These are phyloP conservation scores for Lagodon rhomboides DNA, from an alignment of 2,797 vertebrate species.

Conservation along the genomic window DNA sequence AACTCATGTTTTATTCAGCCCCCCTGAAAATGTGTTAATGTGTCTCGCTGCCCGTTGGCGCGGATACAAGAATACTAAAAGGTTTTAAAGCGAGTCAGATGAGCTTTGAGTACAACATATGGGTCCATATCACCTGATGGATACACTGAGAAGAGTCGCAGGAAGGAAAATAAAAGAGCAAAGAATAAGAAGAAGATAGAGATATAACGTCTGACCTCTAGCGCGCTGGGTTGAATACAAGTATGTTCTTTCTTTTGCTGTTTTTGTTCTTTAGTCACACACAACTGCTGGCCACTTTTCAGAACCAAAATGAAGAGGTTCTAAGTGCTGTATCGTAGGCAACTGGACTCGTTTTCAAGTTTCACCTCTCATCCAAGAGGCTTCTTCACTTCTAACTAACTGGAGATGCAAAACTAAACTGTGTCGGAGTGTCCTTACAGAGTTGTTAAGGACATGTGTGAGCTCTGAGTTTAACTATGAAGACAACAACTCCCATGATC, in stretches of 20 bases:
- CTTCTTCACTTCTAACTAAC: no score
- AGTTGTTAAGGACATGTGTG: no score
- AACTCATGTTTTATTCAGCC: slow-evolving; percentile 40
- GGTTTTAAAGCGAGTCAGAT: not conserved
- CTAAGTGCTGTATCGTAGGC: no score
- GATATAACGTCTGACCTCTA: not conserved
- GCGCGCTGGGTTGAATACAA: not conserved
- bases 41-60: not conserved
- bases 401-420: no score
- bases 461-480: no score
- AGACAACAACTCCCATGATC: no score
- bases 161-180: not conserved
- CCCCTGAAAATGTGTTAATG: not conserved
- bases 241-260: not conserved
- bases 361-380: no score
- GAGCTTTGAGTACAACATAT: not conserved
- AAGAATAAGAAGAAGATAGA: not conserved
- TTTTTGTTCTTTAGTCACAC: not conserved
- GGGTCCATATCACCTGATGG: not conserved
- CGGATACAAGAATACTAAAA: not conserved
- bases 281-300: not conserved
- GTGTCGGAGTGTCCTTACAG: no score
- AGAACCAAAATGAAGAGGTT: not conserved
- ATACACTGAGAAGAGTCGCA: not conserved
- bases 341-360: no score